Evolutionary conservation across 2,113 vertebrate genomes (phyloP), one percentile per base, ranked within the genome.

Genomic region (Nymphicus hollandicus): DNA sequence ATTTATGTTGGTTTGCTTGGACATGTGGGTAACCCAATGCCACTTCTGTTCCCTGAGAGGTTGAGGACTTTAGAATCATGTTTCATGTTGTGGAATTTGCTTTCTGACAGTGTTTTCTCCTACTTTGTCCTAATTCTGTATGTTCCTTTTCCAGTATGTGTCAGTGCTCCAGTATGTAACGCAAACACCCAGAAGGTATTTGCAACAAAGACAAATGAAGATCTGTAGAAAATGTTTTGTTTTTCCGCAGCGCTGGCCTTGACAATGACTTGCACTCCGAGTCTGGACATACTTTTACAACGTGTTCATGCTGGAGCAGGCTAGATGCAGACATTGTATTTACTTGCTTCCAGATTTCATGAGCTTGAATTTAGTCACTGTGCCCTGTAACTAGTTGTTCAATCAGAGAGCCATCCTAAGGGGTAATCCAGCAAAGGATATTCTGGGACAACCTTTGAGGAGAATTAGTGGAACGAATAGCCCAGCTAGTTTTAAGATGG

Each of bases 291-390:
- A 93, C 43, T 86, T 95, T 81, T 60, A 29, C 31, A 39, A 46
- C 81, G 58, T 2, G 23, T 39, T 96, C 68, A 77, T 91, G 64
- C 79, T 95, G 85, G 50, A 90, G 71, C 76, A 91, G 81, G 81
- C 77, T 89, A 77, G 53, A 77, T 65, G 53, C 27, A 70, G 49
- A 37, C 6, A 76, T 52, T 13, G 1, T 60, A 33, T 88, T 95
- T 92, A 77, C 63, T 85, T 82, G 39, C 37, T 93, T 88, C 81
- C 66, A 89, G 80, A 93, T 88, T 94, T 85, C 65, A 85, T 64
- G 61, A 89, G 56, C 46, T 71, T 91, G 44, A 60, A 44, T 80
- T 90, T 77, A 83, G 63, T 53, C 41, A n/a, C 61, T 65, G 71
- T 2, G 2, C 49, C 80, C 78, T 46, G 1, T 91, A 83, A 88